Conservation (phyloP, 2,888 invertebrate genomes). For the Altica lythri region DNA sequence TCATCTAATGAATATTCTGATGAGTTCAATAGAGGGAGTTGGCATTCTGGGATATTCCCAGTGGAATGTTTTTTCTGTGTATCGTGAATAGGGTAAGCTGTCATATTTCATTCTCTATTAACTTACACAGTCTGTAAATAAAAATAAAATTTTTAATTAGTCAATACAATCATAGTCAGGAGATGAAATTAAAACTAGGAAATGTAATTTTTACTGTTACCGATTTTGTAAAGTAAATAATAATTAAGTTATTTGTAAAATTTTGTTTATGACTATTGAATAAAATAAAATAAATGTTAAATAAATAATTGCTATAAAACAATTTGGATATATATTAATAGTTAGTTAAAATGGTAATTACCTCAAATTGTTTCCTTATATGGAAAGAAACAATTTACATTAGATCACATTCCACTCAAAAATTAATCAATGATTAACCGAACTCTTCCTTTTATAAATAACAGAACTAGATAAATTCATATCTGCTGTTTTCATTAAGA, state of each 20-base stretch:
- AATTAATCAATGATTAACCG: not conserved
- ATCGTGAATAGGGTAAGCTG: not conserved
- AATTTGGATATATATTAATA: no score
- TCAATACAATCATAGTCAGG: not conserved
- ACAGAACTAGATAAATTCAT: not conserved
- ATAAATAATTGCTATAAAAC: no score
- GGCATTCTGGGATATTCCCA: not conserved
- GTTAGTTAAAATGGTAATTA: no score
- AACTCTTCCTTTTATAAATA: not conserved
- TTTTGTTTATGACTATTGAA: no score
- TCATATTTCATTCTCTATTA: not conserved
- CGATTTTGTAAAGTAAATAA: no score
- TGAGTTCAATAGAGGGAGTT: not conserved
- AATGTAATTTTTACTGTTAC: no score
- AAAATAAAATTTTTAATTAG: not conserved
- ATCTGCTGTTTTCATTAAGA: slow-evolving; percentile 4
- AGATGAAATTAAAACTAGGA: no score
- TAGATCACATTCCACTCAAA: not conserved
- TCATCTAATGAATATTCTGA: not conserved
- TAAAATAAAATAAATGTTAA: no score
- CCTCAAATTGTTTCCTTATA: no score
- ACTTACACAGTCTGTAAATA: not conserved
- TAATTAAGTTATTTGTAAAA: no score
- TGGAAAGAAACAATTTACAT: not conserved
- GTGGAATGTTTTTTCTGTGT: not conserved